Evolutionary conservation across 2,888 invertebrate species (phyloP).

Genomic region (Nemotelus nigrinus): DNA sequence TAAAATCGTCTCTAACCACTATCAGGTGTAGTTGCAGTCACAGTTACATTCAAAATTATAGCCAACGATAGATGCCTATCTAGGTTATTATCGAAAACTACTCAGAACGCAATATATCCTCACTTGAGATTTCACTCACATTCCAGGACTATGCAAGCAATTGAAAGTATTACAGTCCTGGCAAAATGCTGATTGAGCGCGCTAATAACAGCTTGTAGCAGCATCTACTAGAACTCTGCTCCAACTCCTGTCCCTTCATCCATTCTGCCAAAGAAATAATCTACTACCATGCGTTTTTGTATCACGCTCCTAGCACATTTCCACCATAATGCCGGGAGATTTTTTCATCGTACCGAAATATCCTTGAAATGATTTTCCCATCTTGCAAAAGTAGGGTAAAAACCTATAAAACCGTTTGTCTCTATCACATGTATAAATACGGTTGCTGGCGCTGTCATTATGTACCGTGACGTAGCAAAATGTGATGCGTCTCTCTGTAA

Average conservation of each 20-base stretch:
- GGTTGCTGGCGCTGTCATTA: too few relatives aligned
- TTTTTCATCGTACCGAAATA: conserved; percentile 28
- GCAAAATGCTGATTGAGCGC: conserved; percentile 4
- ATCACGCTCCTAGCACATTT: conserved; percentile 31
- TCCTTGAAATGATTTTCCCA: conserved; percentile 32
- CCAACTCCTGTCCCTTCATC: neutral
- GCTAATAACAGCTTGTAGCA: neutral
- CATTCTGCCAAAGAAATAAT: conserved; percentile 48
- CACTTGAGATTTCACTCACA: too few relatives aligned
- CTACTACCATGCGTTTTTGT: conserved; percentile 49
- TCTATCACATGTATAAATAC: conserved; percentile 1
- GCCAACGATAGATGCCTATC: too few relatives aligned
- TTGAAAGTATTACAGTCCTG: neutral
- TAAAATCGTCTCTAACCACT: too few relatives aligned
- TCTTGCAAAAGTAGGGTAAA: conserved; percentile 35
- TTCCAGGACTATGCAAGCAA: neutral
- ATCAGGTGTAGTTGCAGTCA: too few relatives aligned
- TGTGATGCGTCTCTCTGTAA: too few relatives aligned
- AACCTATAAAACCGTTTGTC: conserved; percentile 34
- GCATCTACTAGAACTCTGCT: conserved; percentile 18
- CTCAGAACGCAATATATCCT: too few relatives aligned
- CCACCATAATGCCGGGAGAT: conserved; percentile 31
- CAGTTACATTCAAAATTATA: too few relatives aligned
- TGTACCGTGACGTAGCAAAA: too few relatives aligned
- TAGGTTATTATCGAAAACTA: too few relatives aligned